These are phyloP conservation scores for Stenodema calcarata DNA, from an alignment of 2,888 invertebrate species.

Conservation along the genomic window DNA sequence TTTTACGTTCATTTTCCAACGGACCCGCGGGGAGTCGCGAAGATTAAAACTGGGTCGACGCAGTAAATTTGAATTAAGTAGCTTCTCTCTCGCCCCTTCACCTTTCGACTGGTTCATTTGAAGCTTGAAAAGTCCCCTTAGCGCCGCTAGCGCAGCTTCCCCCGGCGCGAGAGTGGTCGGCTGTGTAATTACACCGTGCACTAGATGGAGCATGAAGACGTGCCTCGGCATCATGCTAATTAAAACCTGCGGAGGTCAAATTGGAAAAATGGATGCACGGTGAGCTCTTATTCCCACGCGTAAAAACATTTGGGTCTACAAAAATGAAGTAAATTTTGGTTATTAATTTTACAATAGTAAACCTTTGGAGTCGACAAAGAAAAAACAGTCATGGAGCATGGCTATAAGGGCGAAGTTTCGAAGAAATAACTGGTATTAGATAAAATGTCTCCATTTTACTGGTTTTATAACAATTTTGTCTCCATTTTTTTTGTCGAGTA, in stretches of 20 bases:
- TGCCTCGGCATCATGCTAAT: background rate
- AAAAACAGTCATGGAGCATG: too few species aligned
- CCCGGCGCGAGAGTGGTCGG: background rate
- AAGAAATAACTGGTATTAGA: too few species aligned
- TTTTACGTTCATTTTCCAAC: background rate
- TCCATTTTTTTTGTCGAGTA: too few species aligned
- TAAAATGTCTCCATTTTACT: too few species aligned
- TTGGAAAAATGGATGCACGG: background rate
- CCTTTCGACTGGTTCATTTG: background rate
- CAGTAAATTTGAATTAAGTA: slow-evolving; percentile 15
- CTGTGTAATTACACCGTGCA: background rate
- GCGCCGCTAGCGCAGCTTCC: background rate
- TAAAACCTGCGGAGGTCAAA: background rate
- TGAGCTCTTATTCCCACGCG: background rate
- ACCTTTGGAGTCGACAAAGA: too few species aligned
- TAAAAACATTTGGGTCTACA: background rate
- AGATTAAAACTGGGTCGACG: background rate
- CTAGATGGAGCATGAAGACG: slow-evolving; percentile 18
- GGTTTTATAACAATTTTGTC: too few species aligned
- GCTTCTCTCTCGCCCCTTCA: background rate
- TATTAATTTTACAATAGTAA: too few species aligned
- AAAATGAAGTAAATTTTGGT: too few species aligned
- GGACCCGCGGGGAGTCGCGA: background rate
- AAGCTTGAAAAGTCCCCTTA: background rate
- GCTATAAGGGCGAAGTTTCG: too few species aligned